These are phyloP conservation scores for Reticulitermes lucifugus DNA, from an alignment of 2,888 invertebrate species.

Conservation along the genomic window DNA sequence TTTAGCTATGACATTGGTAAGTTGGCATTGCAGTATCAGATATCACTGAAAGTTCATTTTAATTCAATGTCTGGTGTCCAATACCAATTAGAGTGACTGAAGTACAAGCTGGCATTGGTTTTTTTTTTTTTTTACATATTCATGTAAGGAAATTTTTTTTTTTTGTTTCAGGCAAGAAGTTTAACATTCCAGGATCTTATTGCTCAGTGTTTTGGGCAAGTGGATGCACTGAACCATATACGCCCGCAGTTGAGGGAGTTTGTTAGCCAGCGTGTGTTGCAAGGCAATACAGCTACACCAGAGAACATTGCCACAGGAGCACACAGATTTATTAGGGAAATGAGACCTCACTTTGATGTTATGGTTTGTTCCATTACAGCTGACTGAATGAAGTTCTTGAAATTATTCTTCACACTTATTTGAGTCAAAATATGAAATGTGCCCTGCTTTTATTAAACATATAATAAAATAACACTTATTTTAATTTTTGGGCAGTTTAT, in stretches of 20 bases:
- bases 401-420: no score
- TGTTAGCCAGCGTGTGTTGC: slow-evolving; percentile 63
- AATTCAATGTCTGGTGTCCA: no score
- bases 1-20: slow-evolving; percentile 63
- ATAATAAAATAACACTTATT: no score
- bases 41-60: background rate
- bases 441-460: no score
- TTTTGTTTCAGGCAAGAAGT: slow-evolving; percentile 57
- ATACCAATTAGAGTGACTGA: no score
- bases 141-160: background rate
- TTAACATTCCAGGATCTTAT: slow-evolving; percentile 63
- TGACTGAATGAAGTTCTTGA: no score
- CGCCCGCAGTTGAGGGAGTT: slow-evolving; percentile 65
- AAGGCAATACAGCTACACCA: slow-evolving; percentile 61
- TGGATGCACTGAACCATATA: slow-evolving; percentile 64
- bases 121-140: no score
- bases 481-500: no score
- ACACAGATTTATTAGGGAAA: slow-evolving; percentile 63
- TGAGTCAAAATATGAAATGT: no score
- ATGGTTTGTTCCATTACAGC: slow-evolving; percentile 61
- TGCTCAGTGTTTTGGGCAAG: slow-evolving; percentile 61
- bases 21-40: slow-evolving; percentile 53
- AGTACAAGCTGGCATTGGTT: no score
- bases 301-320: slow-evolving; percentile 63
- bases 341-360: slow-evolving; percentile 63